Percentiles rank a stretch among this genome's conserved stretches.
phyloP scores from a whole-genome alignment of 2,797 vertebrate genomes.

The Rousettus madagascariensis region DNA sequence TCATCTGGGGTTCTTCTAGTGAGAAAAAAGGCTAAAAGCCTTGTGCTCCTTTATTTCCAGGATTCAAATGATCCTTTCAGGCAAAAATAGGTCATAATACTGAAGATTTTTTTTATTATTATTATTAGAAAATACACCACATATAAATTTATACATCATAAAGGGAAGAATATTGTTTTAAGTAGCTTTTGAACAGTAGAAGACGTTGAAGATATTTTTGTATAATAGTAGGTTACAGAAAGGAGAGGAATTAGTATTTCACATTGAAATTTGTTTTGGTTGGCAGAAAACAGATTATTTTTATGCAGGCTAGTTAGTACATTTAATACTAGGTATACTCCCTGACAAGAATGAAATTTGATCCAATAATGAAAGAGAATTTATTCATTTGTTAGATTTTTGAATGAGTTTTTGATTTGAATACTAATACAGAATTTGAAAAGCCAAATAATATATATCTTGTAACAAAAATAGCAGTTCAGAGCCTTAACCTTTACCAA shows the following conservation, averaged over 20 bases:
- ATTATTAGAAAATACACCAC: background rate
- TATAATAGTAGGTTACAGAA: background rate
- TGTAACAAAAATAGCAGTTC: background rate
- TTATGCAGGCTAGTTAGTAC: background rate
- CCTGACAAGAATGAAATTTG: background rate
- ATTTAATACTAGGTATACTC: background rate
- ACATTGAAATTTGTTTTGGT: background rate
- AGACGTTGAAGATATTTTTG: constrained; percentile 10
- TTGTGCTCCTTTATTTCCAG: constrained; percentile 65
- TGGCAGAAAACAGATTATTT: background rate
- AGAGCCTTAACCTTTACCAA: background rate
- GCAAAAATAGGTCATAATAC: constrained; percentile 49
- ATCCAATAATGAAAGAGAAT: background rate
- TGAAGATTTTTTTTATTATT: background rate
- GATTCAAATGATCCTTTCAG: constrained; percentile 62
- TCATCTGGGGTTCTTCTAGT: constrained; percentile 83
- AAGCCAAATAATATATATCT: background rate
- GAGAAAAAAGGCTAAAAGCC: constrained; percentile 77
- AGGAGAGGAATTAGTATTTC: background rate
- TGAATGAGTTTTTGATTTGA: background rate
- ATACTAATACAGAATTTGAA: background rate
- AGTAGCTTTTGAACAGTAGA: background rate
- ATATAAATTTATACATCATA: background rate
- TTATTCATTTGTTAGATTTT: constrained; percentile 37
- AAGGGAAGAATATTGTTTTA: background rate